A percentile compares a stretch with the other conserved stretches of the same genome.
These are phyloP conservation scores for Ptyas mucosa DNA, from an alignment of 2,113 vertebrate genomes.

Conservation along the genomic window DNA sequence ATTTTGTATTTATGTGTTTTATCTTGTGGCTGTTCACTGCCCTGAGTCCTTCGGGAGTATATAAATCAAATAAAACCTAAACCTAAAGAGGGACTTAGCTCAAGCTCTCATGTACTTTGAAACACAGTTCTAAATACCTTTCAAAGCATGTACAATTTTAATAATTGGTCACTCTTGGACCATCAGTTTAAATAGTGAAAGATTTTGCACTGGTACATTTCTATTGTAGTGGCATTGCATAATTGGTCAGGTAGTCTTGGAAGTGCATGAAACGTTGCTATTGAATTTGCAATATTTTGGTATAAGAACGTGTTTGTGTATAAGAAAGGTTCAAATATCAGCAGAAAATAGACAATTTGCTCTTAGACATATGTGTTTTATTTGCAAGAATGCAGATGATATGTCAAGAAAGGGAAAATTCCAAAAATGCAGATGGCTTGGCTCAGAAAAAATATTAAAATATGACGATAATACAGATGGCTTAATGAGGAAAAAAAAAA, in stretches of 20 bases:
- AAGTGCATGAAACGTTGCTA: neutral
- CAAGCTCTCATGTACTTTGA: neutral
- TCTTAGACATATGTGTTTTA: neutral
- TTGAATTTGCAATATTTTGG: neutral
- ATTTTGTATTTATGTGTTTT: no score
- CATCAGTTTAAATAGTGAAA: neutral
- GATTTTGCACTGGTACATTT: neutral
- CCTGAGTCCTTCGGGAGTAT: no score
- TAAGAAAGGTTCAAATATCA: neutral
- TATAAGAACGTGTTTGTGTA: neutral
- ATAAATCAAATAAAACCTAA: no score
- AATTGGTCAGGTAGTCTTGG: neutral
- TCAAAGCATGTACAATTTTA: neutral
- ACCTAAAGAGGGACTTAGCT: neutral
- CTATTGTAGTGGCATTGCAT: neutral
- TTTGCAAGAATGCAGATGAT: neutral
- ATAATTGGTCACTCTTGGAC: neutral
- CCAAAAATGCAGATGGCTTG: neutral
- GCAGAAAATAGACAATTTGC: neutral
- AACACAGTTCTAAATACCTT: neutral
- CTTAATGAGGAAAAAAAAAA: neutral
- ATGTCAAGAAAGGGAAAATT: neutral
- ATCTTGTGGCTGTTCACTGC: no score
- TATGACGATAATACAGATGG: constrained; percentile 6
- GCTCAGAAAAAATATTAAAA: neutral